Base-by-base conservation (phyloP, 1,140 invertebrate species). In the Drosophila lacteicornis region DNA sequence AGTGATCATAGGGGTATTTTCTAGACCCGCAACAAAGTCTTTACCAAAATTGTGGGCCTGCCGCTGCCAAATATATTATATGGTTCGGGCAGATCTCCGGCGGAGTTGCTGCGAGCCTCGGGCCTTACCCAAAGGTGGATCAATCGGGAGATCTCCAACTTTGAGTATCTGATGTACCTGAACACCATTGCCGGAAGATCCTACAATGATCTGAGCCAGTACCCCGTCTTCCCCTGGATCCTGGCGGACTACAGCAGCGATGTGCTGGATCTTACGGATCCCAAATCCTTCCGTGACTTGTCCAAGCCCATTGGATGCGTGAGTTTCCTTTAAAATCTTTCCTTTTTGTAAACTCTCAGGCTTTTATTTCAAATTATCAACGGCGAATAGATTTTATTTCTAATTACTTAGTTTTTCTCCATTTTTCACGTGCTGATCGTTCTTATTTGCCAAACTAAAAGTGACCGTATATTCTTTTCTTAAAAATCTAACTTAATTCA, bases 231-330 rank as follows among this genome's bases (percentile, higher is more conserved):
- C 81, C 96, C 96, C 0, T 96, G 96, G 96, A 95, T 96, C 57
- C 88, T 96, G n/a, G 94, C 95, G n/a, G 96, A 96, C 82, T 96
- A 97, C 86, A 94, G 95, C 49, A 95, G 95, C 62, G 94, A 96
- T 77, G 94, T 95, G 68, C 90, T 97, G 61, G 96, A 97, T 92
- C 91, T 97, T 4, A 94, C 93, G 36, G 94, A 95, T 91, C 94
- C 95, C 6, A 91, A 92, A 63, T 95, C 95, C 33, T 97, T 97
- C 93, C 93, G 97, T 61, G 96, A 97, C 92, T 93, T 97, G 17
- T 94, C 95, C 22, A 96, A 96, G 83, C 97, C 97, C 11, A 97
- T 97, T 94, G 97, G 97, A 70, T 96, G 97, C 38, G 96, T 97
- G 91, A 82, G 87, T 71, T 11, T 25, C 1, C 19, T 3, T 22